Conservation (phyloP, 1,140 invertebrate genomes). For the Meloidogyne hapla region DNA sequence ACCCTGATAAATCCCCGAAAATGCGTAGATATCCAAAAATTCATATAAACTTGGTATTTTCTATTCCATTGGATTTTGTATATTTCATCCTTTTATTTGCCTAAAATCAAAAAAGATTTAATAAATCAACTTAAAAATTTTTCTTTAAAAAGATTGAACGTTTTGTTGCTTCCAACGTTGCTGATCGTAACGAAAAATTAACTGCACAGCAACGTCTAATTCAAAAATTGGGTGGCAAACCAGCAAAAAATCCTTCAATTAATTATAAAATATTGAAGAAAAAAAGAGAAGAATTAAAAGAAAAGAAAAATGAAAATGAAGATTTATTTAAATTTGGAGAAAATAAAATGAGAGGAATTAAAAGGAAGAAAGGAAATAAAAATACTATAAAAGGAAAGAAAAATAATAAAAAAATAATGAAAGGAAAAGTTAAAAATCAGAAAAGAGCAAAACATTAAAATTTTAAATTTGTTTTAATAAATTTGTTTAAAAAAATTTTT, state of each 20-base stretch:
- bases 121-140: too few species aligned
- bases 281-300: slow-evolving; percentile 1
- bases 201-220: slow-evolving; percentile 18
- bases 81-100: too few species aligned
- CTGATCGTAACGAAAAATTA: slow-evolving; percentile 13
- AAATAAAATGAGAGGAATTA: too few species aligned
- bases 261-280: slow-evolving; percentile 7
- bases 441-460: slow-evolving; percentile 15
- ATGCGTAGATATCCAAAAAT: too few species aligned
- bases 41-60: too few species aligned
- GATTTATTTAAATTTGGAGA: too few species aligned
- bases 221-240: slow-evolving; percentile 10
- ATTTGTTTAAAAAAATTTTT: too few species aligned
- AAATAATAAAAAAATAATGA: neutral
- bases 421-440: slow-evolving; percentile 4
- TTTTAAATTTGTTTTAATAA: neutral
- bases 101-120: too few species aligned
- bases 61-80: too few species aligned
- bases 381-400: slow-evolving; percentile 1
- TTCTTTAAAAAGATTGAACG: slow-evolving; percentile 13
- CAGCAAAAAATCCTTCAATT: neutral
- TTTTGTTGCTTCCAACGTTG: slow-evolving; percentile 18
- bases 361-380: too few species aligned
- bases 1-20: too few species aligned
- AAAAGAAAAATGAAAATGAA: too few species aligned